These are phyloP conservation scores for Glaucopsyche alexis DNA, from an alignment of 2,888 invertebrate species.

Conservation along the genomic window DNA sequence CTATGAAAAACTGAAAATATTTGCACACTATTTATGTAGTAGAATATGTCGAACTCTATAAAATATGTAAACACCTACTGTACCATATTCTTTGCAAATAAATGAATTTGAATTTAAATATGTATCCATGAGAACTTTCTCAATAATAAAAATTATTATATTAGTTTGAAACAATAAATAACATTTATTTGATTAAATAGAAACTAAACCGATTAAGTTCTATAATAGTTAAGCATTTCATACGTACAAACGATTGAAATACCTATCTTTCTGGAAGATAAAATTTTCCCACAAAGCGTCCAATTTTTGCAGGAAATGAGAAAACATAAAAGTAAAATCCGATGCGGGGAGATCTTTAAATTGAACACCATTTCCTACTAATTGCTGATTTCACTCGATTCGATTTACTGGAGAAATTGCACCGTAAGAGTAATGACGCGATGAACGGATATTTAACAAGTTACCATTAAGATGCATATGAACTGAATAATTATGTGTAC, in stretches of 20 bases:
- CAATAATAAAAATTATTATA: too few species aligned
- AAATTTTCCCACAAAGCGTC: neutral
- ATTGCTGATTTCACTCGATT: conserved; percentile 7
- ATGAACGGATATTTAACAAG: neutral
- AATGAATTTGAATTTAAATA: too few species aligned
- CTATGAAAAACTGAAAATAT: too few species aligned
- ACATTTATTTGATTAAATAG: neutral
- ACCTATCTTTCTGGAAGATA: neutral
- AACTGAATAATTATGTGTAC: neutral
- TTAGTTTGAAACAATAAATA: too few species aligned
- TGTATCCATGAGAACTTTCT: too few species aligned
- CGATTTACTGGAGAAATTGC: conserved; percentile 12
- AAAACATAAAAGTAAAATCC: conserved; percentile 8
- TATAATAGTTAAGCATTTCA: neutral
- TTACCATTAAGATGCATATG: neutral
- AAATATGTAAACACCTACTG: too few species aligned
- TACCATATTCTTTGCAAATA: too few species aligned
- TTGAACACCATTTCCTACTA: conserved; percentile 16
- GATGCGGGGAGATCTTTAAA: conserved; percentile 13
- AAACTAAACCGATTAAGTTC: neutral
- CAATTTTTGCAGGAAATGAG: neutral
- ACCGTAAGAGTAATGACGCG: conserved; percentile 1
- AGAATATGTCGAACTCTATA: too few species aligned
- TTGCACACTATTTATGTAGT: too few species aligned
- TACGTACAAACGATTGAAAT: conserved; percentile 1